Conservation (phyloP, 2,113 vertebrate genomes). For the Vanacampus margaritifer region DNA sequence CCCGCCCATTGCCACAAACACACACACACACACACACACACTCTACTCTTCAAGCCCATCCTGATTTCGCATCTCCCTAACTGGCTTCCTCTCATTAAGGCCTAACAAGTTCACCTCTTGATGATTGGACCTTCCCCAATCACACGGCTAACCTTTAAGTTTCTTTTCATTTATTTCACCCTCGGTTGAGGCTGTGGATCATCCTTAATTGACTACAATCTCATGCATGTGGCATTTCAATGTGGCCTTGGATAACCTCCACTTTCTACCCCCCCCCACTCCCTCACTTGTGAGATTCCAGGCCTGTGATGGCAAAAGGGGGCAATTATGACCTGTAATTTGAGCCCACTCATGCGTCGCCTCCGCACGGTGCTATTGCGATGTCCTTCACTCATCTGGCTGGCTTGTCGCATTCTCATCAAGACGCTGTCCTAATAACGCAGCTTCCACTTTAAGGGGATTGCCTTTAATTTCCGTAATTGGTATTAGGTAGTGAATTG, state of each 20-base stretch:
- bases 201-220: constrained; percentile 47
- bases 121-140: constrained; percentile 38
- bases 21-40: no score
- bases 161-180: constrained; percentile 32
- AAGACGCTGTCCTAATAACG: constrained; percentile 39
- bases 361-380: constrained; percentile 31
- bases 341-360: constrained; percentile 43
- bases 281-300: constrained; percentile 10
- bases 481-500: constrained; percentile 29
- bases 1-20: neutral
- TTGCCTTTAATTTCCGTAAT: constrained; percentile 26
- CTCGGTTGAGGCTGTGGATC: constrained; percentile 14
- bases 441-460: constrained; percentile 34
- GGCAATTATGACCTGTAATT: constrained; percentile 60
- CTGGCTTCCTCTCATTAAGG: constrained; percentile 45
- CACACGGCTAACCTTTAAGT: constrained; percentile 48
- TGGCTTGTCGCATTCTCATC: constrained; percentile 49
- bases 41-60: neutral
- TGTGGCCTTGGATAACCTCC: constrained; percentile 25
- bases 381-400: constrained; percentile 36
- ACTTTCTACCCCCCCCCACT: constrained; percentile 9
- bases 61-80: constrained; percentile 7
- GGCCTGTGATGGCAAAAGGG: constrained; percentile 17
- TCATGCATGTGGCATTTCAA: constrained; percentile 52
- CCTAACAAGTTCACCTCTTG: constrained; percentile 22